Evolutionary conservation across 2,797 vertebrate species (phyloP).

Genomic region (Podarcis siculus): DNA sequence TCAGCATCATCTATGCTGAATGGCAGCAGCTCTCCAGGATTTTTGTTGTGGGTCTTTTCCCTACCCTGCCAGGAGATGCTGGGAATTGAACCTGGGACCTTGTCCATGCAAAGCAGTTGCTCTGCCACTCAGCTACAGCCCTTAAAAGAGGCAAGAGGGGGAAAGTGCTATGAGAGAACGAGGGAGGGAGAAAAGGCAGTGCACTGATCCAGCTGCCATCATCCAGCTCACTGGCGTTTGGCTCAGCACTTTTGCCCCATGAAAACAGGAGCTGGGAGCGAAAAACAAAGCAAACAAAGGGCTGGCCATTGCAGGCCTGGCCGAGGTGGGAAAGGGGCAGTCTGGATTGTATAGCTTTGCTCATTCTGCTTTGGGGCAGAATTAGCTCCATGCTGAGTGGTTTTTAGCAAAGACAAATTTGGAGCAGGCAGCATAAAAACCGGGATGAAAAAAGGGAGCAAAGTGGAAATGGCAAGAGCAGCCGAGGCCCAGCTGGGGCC

Average conservation of each 20-base stretch:
- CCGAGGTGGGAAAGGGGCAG: background rate
- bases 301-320: accelerated
- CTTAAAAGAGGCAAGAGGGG: background rate
- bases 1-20: too few species aligned
- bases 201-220: background rate
- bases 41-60: too few species aligned
- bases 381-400: background rate
- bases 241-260: background rate
- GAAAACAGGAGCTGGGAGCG: background rate
- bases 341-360: background rate
- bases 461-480: constrained; percentile 27
- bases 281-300: background rate
- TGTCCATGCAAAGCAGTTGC: background rate
- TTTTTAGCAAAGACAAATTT: constrained; percentile 47
- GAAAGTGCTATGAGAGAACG: background rate
- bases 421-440: constrained; percentile 40
- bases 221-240: background rate
- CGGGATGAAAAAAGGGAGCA: background rate
- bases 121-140: background rate
- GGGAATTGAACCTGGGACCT: too few species aligned
- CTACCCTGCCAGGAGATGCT: too few species aligned
- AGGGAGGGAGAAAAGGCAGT: background rate
- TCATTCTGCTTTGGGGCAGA: constrained; percentile 16
- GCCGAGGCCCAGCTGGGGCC: constrained; percentile 20
- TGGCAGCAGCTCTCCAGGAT: too few species aligned